Base-by-base conservation (phyloP, 2,113 vertebrate genomes). In the Regulus satrapa region DNA sequence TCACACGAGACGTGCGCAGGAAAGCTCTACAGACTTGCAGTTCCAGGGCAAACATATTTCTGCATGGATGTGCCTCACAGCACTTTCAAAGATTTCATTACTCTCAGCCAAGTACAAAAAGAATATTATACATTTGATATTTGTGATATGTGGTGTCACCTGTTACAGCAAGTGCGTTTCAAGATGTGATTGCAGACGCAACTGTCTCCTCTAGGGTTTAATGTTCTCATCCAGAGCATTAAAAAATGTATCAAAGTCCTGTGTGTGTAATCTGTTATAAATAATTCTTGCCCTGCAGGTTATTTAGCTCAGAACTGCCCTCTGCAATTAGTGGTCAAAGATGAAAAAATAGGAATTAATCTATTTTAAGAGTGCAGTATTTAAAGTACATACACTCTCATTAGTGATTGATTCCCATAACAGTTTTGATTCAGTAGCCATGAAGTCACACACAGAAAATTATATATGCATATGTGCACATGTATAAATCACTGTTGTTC, bases 281-380 rank as follows among this genome's bases (percentile, higher is more conserved):
- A 84, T 94, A 83, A 86, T 81, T 92, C n/a, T 75, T 89, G 21
- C 74, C 89, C 75, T 71, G 55, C 49, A 66, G 58, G 76, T 90
- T 88, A 82, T 84, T 94, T 86, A 87, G 89, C 63, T 95, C 76
- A 83, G 78, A 94, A 40, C 61, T 88, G 48, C 85, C 68, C 80
- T 75, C 54, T 76, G 54, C 71, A 89, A 81, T 92, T 79, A 97
- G 59, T 49, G 61, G 55, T 80, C 46, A 69, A 46, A 88, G 58
- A 45, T 9, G 12, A 73, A 32, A 76, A 68, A 84, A 31, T 78
- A 89, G 43, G 38, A 68, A 84, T 61, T 4, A 41, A 79, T 75
- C 46, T 68, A 5, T 62, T 62, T 80, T 68, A 85, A 58, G 76
- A 73, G 38, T 55, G 41, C 20, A 72, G 61, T 13, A n/a, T 63